Evolutionary conservation across 2,797 vertebrate species (phyloP).

Genomic region (Sebastes elongatus): DNA sequence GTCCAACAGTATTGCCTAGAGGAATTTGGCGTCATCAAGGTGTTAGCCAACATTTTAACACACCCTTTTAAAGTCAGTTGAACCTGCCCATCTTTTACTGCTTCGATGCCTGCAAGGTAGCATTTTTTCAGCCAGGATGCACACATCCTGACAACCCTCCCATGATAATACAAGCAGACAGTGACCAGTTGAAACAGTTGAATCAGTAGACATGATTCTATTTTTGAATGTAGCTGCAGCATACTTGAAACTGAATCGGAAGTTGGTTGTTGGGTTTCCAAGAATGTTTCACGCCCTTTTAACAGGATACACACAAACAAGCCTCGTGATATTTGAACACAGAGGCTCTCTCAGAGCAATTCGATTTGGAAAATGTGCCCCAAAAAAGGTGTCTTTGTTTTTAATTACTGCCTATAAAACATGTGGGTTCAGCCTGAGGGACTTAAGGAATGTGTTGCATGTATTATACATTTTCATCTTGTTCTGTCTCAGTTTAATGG

Average conservation of each 20-base stretch:
- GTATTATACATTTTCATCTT: not conserved
- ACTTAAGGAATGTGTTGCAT: not conserved
- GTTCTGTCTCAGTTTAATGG: constrained; percentile 12
- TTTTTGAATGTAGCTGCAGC: not conserved
- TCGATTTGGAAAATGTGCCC: constrained; percentile 22
- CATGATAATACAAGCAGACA: not conserved
- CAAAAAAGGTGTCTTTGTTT: constrained; percentile 43
- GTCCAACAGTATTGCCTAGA: not conserved
- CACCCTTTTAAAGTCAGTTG: not conserved
- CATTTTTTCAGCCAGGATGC: not conserved
- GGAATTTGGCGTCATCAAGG: not conserved
- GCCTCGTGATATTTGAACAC: constrained; percentile 12
- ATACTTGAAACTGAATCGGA: not conserved
- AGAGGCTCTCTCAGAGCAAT: constrained; percentile 28
- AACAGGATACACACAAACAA: not conserved
- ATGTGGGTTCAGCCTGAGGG: constrained; percentile 2
- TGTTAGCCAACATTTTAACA: not conserved
- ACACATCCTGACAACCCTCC: not conserved
- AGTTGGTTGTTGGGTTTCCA: not conserved
- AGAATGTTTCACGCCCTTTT: not conserved
- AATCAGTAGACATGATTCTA: not conserved
- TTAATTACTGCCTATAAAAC: not conserved
- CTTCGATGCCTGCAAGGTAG: not conserved
- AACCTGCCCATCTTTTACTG: not conserved
- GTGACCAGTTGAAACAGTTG: not conserved